Evolutionary conservation across 1,140 invertebrate species (phyloP), one percentile per base, ranked within the genome.

Genomic region (Rhopalosiphum padi): DNA sequence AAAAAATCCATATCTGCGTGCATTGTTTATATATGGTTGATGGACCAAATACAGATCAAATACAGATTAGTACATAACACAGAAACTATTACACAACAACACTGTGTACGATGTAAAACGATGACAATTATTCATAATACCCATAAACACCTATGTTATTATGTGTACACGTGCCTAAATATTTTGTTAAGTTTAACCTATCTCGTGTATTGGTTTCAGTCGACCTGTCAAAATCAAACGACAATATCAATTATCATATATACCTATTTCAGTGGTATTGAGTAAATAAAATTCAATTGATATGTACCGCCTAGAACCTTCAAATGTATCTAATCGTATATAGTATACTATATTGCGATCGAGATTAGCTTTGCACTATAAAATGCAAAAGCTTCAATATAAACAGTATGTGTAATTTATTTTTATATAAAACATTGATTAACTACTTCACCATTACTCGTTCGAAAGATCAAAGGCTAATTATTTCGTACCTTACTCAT

Each of bases 371-470:
- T 77, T 77, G 30, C 60, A 77, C n/a, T 77, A n/a, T 15, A n/a
- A 77, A n/a, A n/a, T 77, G 30, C 60, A 77, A 77, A n/a, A 77
- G 30, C 30, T 77, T 77, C 30, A n/a, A 68, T 60, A 68, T 68
- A n/a, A 60, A 68, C n/a, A n/a, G 11, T n/a, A 77, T 77, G 30
- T n/a, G 15, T 77, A 68, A 68, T 68, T 68, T 18, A 68, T 68
- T 77, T n/a, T 77, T n/a, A n/a, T 77, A 35, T 77, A 77, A 77
- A 77, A 77, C 60, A 18, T 77, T n/a, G n/a, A 77, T 77, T 77
- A n/a, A 77, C 30, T 77, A 77, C n/a, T 77, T 18, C 60, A 77
- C 60, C 30, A n/a, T 77, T n/a, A n/a, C 30, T 77, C 5, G n/a
- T 77, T n/a, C 30, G 18, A 18, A 15, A n/a, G 15, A 77, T 77